These are phyloP conservation scores for Fistularia tabacaria DNA, from an alignment of 2,797 vertebrate species.

Conservation along the genomic window DNA sequence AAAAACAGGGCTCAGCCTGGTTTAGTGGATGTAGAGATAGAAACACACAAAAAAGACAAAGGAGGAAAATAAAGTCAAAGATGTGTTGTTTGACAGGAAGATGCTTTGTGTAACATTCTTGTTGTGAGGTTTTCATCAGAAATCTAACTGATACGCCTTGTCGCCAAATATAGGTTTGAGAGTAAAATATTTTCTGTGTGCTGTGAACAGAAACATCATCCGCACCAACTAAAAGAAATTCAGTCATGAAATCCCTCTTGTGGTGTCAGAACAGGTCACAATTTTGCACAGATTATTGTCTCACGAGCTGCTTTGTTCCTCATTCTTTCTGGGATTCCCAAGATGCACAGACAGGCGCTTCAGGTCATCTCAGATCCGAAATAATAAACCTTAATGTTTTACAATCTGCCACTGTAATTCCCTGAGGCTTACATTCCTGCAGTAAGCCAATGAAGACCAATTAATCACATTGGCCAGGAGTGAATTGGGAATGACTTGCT, in stretches of 20 bases:
- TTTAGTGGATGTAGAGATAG: no score
- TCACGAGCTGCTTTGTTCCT: conserved; percentile 29
- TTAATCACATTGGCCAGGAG: conserved; percentile 30
- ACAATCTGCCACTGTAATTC: conserved; percentile 33
- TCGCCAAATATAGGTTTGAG: background rate
- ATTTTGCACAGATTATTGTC: conserved; percentile 27
- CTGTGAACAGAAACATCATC: no score
- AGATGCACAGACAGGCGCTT: conserved; percentile 22
- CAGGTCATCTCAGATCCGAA: conserved; percentile 45
- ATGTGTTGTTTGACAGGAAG: background rate
- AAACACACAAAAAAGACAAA: background rate
- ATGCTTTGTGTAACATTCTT: background rate
- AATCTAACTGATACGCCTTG: conserved; percentile 1
- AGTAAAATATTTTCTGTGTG: background rate
- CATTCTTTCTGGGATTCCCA: conserved; percentile 6
- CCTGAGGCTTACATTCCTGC: conserved; percentile 46
- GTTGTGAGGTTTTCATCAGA: background rate
- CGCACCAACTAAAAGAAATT: background rate
- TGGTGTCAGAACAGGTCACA: conserved; percentile 24
- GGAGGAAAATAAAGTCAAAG: background rate
- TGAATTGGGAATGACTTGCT: conserved; percentile 24
- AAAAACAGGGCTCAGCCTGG: conserved; percentile 16
- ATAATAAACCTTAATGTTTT: conserved; percentile 44
- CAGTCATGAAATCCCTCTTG: conserved; percentile 32
- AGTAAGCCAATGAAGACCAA: conserved; percentile 43